Evolutionary conservation across 1,140 invertebrate species (phyloP), one percentile per base, ranked within the genome.

Genomic region (Chionoecetes opilio): DNA sequence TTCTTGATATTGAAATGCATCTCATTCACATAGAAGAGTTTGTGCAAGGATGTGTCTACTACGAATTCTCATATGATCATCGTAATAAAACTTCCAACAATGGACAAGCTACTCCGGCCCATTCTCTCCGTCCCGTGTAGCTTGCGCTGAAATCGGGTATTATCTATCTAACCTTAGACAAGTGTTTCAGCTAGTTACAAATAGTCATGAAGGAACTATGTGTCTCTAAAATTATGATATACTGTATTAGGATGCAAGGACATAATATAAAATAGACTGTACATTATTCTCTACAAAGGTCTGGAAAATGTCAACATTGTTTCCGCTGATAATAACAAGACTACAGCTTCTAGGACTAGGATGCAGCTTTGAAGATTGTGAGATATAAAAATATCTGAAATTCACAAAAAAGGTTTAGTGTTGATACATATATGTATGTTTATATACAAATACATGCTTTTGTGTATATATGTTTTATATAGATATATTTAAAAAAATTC

Each of bases 211-310:
- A 95, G 94, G 94, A 95, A 95, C 94, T 92, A 95, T 95, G 94
- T 87, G 91, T 37, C 91, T 95, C 94, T 95, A 95, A 46, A 87
- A 82, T 75, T 82, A 90, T 94, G 31, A 89, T 94, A 93, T 91
- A 93, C 82, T 82, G 37, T 35, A 63, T 94, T 86, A 91, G 53
- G 90, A 91, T 94, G 91, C 85, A 95, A 91, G 94, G 91, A 95
- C 94, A 94, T 85, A 93, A 95, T 95, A 95, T 93, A 95, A 95
- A 95, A 95, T 95, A 95, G 94, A 95, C 94, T 95, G 94, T 95
- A 95, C 94, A 95, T 75, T 95, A 95, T 95, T 95, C 86, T 95
- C 94, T 95, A 95, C 90, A 95, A 95, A 95, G 89, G 92, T 85
- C 94, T 95, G 63, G 91, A 89, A 93, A 91, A 93, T 93, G 46